Conservation (phyloP, 2,113 vertebrate species). For the Chiloscyllium plagiosum region DNA sequence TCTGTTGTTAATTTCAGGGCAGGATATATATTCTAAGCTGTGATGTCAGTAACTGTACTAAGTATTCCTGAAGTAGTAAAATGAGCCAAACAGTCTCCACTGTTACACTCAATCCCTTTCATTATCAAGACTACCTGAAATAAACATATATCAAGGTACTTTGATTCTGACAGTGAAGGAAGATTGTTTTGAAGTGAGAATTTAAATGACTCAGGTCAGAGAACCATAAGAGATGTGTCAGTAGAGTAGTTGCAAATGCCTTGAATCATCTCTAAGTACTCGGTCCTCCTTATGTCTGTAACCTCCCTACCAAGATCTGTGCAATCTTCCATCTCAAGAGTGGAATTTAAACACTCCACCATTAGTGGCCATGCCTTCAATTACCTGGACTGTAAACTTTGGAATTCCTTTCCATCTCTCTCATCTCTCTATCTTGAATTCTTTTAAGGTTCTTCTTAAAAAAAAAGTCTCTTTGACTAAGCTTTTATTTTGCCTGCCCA, state of each 20-base stretch:
- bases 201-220: neutral
- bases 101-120: no score
- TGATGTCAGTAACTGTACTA: no score
- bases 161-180: neutral
- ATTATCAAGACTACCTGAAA: neutral
- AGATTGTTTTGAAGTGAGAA: neutral
- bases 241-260: neutral
- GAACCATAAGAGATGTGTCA: neutral
- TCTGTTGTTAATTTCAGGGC: no score
- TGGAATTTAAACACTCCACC: neutral
- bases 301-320: neutral
- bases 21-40: no score
- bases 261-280: neutral
- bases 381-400: neutral
- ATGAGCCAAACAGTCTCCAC: no score
- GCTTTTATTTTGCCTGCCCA: neutral
- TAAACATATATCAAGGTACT: neutral
- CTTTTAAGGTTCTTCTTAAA: neutral
- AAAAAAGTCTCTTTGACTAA: neutral
- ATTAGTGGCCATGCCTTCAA: neutral
- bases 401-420: neutral
- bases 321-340: neutral
- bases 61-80: no score
- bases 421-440: neutral
- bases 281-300: neutral